Evolutionary conservation across 2,888 invertebrate species (phyloP), one percentile per base, ranked within the genome.

Genomic region (Cosmorhoe ocellata): DNA sequence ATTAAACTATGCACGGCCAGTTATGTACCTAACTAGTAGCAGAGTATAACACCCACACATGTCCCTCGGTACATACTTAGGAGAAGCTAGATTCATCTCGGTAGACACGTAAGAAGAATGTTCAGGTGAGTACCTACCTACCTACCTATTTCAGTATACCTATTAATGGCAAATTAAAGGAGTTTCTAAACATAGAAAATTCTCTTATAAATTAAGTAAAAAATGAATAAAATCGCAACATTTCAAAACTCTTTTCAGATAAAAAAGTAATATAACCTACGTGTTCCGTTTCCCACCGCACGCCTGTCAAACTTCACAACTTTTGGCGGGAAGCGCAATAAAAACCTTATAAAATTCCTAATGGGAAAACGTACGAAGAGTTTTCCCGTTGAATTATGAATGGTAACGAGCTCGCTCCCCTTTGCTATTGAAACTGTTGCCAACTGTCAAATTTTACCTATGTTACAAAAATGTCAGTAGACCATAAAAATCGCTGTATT

Each of bases 271-370:
- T 33, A 44, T 38, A 42, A 22, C 39, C n/a, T 41, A 57, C 61
- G 61, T 61, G 58, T 56, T 52, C 46, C 54, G 58, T 63, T 56
- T 52, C 49, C 47, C 50, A 44, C 55, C 51, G 47, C 55, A 32
- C 49, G 51, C 49, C 38, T 57, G 59, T 57, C 61, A 61, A 59
- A 59, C 38, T 61, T 51, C 47, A 36, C 51, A 81, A 82, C 76
- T 81, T 84, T 81, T 69, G 67, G 77, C 78, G 76, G 73, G 71
- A 68, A n/a, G 66, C 67, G 79, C 80, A 83, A 85, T 89, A 89
- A 89, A 88, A 89, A 89, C 86, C 82, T 87, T 85, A 87, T 87
- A 88, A 89, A 88, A 89, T 87, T 86, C 81, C 73, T 86, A 88
- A 90, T 89, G 76, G 87, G 86, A 89, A 89, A 89, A 90, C 88